phyloP scores from a whole-genome alignment of 2,113 vertebrate genomes.

The Cebidichthys violaceus region DNA sequence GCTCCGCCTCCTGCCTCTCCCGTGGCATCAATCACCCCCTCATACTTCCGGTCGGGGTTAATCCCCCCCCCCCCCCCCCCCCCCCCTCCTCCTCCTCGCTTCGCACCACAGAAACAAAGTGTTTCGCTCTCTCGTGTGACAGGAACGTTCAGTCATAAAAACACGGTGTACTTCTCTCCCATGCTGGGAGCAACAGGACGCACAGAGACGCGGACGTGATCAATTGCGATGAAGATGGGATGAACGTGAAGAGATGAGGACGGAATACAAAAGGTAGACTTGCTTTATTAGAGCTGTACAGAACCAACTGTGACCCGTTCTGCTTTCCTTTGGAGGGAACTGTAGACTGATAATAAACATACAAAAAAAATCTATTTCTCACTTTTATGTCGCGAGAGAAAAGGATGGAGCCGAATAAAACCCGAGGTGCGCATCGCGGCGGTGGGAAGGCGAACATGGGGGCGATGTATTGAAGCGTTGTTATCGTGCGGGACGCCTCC shows the following conservation, averaged over 20 bases:
- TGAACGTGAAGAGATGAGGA: constrained; percentile 3
- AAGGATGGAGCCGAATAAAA: background rate
- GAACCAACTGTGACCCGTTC: background rate
- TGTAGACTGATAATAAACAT: constrained; percentile 4
- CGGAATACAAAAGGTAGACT: constrained; percentile 1
- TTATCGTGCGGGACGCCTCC: background rate
- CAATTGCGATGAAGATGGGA: background rate
- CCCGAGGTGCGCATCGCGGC: background rate
- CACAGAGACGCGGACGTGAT: background rate
- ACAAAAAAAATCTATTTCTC: background rate
- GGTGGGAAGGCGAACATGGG: background rate
- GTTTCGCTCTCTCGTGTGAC: background rate
- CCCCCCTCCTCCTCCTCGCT: constrained; percentile 42
- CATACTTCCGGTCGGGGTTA: constrained; percentile 23
- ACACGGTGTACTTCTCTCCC: background rate
- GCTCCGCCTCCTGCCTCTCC: constrained; percentile 13
- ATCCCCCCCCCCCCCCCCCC: constrained; percentile 53
- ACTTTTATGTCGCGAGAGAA: background rate
- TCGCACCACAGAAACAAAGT: constrained; percentile 37
- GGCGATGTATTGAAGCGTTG: background rate
- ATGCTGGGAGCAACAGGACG: background rate
- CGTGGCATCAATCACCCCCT: constrained; percentile 16
- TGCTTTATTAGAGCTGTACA: background rate
- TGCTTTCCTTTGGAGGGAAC: background rate
- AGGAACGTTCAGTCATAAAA: background rate